phyloP scores from a whole-genome alignment of 2,888 invertebrate species.

The Blastobasis adustella region DNA sequence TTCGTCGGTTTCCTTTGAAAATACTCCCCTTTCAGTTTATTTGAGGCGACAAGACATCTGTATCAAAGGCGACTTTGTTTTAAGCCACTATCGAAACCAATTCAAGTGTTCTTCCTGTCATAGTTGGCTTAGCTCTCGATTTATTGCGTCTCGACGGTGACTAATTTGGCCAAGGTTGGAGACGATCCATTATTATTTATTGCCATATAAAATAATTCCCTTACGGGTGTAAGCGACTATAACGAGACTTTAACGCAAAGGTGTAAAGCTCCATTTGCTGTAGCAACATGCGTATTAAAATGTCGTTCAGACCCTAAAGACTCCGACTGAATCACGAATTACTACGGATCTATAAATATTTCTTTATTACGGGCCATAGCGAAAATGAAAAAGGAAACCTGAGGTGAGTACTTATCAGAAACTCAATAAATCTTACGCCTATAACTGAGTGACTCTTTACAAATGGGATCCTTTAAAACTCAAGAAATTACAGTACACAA shows the following conservation, averaged over 20 bases:
- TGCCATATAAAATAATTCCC: slow-evolving; percentile 52
- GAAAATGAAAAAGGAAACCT: too few relatives aligned
- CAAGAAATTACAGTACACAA: too few relatives aligned
- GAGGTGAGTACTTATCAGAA: too few relatives aligned
- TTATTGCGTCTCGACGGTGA: slow-evolving; percentile 44
- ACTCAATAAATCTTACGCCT: too few relatives aligned
- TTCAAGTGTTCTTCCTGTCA: slow-evolving; percentile 10
- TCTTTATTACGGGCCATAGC: too few relatives aligned
- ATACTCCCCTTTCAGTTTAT: too few relatives aligned
- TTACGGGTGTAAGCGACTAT: too few relatives aligned
- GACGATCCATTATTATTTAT: slow-evolving; percentile 71
- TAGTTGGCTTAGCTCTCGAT: slow-evolving; percentile 22
- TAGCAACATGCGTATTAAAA: background rate
- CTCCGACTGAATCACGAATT: slow-evolving; percentile 2
- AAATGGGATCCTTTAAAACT: too few relatives aligned
- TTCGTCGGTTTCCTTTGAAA: too few relatives aligned
- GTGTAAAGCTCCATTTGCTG: slow-evolving; percentile 28
- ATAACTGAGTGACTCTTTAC: too few relatives aligned
- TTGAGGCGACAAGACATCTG: too few relatives aligned
- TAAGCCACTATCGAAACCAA: background rate
- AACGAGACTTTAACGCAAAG: slow-evolving; percentile 29
- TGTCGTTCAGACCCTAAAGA: background rate
- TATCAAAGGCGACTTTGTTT: background rate
- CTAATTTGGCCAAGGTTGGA: slow-evolving; percentile 67
- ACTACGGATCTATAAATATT: slow-evolving; percentile 7